These are phyloP conservation scores for Bugula neritina DNA, from an alignment of 2,888 invertebrate genomes.

Conservation along the genomic window DNA sequence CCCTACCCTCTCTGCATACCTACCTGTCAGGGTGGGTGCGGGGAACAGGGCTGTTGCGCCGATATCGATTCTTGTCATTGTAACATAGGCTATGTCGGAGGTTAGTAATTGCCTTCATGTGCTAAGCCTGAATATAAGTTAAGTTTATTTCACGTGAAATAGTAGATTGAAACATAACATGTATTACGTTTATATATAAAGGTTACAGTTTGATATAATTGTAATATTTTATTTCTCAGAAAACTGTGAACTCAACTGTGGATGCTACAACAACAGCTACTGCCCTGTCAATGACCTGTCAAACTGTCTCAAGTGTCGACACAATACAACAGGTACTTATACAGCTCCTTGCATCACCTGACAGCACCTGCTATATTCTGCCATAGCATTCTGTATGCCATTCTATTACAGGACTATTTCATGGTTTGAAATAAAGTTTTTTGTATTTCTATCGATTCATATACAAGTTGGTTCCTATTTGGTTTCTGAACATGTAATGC, in stretches of 20 bases:
- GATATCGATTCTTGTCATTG: constrained; percentile 63
- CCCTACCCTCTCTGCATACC: constrained; percentile 41
- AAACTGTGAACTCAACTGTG: constrained; percentile 87
- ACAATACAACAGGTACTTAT: constrained; percentile 4
- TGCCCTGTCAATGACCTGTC: constrained; percentile 57
- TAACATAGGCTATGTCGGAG: constrained; percentile 89
- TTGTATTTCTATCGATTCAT: no score
- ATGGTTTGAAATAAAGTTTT: no score
- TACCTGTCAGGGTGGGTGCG: constrained; percentile 52
- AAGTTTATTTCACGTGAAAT: no score
- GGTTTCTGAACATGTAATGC: no score
- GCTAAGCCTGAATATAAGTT: no score
- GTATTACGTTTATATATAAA: no score
- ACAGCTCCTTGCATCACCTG: no score
- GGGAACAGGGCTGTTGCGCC: constrained; percentile 46
- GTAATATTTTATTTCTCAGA: constrained; percentile 43
- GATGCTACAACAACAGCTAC: constrained; percentile 88
- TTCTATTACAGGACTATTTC: no score
- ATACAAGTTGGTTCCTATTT: no score
- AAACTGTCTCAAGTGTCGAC: background rate
- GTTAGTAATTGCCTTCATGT: background rate
- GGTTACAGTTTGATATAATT: no score
- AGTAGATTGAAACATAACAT: no score
- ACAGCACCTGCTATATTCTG: background rate
- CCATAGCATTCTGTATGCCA: background rate